Percentiles rank a stretch among this genome's conserved stretches.
Evolutionary conservation across 2,888 invertebrate genomes (phyloP).

Genomic region (Ashinkailepas kermadecensis): DNA sequence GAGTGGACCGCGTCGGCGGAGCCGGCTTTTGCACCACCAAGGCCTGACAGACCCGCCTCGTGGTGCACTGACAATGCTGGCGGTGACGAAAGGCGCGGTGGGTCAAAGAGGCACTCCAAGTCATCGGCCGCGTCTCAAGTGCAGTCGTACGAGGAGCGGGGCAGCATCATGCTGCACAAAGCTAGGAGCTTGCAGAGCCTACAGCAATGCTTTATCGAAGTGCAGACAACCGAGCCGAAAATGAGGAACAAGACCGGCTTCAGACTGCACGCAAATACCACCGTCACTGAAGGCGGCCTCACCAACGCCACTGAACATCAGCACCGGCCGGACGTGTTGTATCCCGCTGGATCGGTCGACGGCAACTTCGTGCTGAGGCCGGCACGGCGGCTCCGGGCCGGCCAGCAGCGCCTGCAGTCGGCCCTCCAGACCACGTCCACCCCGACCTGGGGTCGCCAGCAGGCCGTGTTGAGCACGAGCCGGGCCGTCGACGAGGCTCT

Average conservation of each 20-base stretch:
- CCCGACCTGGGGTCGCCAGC: neutral
- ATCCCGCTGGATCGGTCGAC: neutral
- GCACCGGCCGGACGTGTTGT: neutral
- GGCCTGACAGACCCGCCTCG: too few species aligned
- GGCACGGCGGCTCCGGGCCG: neutral
- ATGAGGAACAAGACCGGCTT: neutral
- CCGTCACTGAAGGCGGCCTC: neutral
- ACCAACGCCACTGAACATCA: neutral
- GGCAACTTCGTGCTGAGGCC: conserved; percentile 3
- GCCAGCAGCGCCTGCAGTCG: neutral
- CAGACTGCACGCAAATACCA: neutral
- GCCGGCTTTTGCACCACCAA: too few species aligned
- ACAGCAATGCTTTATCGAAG: neutral
- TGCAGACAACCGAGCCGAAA: neutral
- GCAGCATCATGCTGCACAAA: neutral
- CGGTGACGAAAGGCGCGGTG: too few species aligned
- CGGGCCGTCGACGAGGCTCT: neutral
- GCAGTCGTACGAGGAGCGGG: neutral
- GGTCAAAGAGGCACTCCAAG: too few species aligned
- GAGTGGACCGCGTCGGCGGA: too few species aligned
- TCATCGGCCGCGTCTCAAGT: neutral
- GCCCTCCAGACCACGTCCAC: neutral
- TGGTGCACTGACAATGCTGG: too few species aligned
- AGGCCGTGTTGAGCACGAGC: neutral
- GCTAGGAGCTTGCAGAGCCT: neutral